These are phyloP conservation scores for Cyrtorhinus lividipennis DNA, from an alignment of 1,140 invertebrate species.

Conservation along the genomic window DNA sequence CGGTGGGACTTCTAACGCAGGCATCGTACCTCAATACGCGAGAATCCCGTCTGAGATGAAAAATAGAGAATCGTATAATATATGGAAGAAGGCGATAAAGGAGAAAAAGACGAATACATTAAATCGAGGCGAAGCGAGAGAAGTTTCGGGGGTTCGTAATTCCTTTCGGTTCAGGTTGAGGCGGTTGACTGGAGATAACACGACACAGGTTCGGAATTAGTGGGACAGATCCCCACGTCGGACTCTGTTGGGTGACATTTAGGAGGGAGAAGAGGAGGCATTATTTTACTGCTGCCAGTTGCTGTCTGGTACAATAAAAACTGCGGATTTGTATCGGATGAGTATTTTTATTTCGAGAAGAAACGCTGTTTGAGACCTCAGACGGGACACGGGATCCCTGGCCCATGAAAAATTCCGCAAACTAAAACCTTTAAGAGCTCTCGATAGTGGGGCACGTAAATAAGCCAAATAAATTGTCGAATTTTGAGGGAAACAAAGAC, in stretches of 20 bases:
- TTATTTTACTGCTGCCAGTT: not conserved
- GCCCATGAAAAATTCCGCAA: too few relatives aligned
- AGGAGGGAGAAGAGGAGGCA: not conserved
- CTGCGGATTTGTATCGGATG: not conserved
- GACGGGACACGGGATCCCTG: too few relatives aligned
- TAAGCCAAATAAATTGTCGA: too few relatives aligned
- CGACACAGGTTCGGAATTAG: not conserved
- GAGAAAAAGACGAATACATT: not conserved
- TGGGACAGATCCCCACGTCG: not conserved
- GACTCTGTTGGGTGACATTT: not conserved
- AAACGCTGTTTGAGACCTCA: too few relatives aligned
- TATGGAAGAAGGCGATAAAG: constrained; percentile 4
- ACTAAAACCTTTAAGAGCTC: too few relatives aligned
- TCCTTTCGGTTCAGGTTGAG: not conserved
- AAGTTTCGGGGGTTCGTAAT: not conserved
- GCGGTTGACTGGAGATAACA: not conserved
- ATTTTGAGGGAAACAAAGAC: too few relatives aligned
- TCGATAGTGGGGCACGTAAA: too few relatives aligned
- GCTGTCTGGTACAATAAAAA: not conserved
- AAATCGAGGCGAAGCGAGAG: not conserved
- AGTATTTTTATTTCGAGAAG: too few relatives aligned
- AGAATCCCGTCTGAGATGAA: too few relatives aligned
- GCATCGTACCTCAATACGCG: too few relatives aligned
- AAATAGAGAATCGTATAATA: too few relatives aligned
- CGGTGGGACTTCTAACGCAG: too few relatives aligned